Base-by-base conservation (phyloP, 2,888 invertebrate genomes). In the Habroteleia sp. region DNA sequence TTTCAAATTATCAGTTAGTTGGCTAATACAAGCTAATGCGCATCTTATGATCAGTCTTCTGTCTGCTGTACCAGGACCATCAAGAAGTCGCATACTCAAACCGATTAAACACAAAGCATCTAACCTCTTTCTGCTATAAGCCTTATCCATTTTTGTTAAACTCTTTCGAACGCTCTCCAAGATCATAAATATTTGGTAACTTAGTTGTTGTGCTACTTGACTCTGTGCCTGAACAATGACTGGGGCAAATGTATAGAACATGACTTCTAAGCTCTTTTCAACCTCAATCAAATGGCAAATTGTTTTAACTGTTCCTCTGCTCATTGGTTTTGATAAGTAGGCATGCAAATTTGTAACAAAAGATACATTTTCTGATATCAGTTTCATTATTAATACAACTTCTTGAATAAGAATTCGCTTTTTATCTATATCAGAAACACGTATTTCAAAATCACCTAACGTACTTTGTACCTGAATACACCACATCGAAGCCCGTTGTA, bases 231-330 rank as follows among this genome's bases (percentile, higher is more conserved):
- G 93, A 11, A 93, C 91, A 50, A 97, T 91, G 76, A 92, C 90
- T 74, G 93, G 90, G 42, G 92, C 91, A 84, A 95, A 92, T 29
- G 93, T 90, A 56, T 92, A 91, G 80, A 95, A 94, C 7, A 92
- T 92, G 77, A 92, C 91, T 83, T 94, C 93, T 76, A 97, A 90
- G 20, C 93, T 91, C 89, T 96, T 96, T 27, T 97, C 89, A 72
- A 95, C 90, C 87, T 97, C 96, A 58, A 96, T 91, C 14, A 97
- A 90, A 82, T 94, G 75, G 89, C 96, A 97, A 46, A 97, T 89
- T 1, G 92, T 91, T 76, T 94, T 90, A 6, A 96, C 91, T 29
- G 93, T 92, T 25, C 92, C 92, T 86, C 95, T 95, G 0, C 93
- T 92, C 90, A 98, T 92, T 1, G 97, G 94, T 81, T 93, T 91